Percentiles rank a stretch among this genome's conserved stretches.
phyloP scores from a whole-genome alignment of 2,113 vertebrate species.

The Zosterops japonicus region DNA sequence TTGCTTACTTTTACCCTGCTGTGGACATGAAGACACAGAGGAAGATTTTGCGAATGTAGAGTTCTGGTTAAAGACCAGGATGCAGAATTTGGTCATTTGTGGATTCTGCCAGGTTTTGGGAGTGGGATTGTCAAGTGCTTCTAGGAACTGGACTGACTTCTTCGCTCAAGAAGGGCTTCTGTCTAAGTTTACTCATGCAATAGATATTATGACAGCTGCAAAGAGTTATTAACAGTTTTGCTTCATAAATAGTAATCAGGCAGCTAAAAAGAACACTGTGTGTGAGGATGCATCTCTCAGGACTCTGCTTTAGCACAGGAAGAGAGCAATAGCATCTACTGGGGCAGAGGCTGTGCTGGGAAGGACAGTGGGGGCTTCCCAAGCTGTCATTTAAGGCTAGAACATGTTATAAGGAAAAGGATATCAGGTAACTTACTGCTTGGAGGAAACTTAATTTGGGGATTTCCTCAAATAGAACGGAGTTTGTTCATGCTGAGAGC shows the following conservation, averaged over 20 bases:
- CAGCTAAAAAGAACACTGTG: not conserved
- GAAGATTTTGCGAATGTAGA: not conserved
- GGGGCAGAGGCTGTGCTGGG: not conserved
- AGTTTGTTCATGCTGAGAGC: not conserved
- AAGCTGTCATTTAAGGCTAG: not conserved
- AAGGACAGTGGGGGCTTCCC: not conserved
- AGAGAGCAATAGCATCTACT: not conserved
- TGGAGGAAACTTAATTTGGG: not conserved
- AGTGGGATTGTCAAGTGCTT: not conserved
- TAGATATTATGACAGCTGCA: not conserved
- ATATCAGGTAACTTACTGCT: not conserved
- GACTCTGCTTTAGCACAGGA: not conserved
- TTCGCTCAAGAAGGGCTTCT: not conserved
- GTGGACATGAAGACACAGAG: rapidly evolving
- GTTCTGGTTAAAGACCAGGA: not conserved
- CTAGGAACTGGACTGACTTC: not conserved
- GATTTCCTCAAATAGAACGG: not conserved
- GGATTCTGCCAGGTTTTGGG: not conserved
- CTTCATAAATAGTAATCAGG: not conserved
- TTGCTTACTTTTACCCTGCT: not conserved
- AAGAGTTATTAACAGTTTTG: not conserved
- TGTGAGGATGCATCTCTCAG: not conserved
- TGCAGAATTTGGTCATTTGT: not conserved
- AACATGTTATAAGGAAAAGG: not conserved
- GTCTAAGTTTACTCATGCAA: not conserved